Conservation (phyloP, 30 jellyfish, hydroid and myxozoan species). For the Hydra vulgaris region DNA sequence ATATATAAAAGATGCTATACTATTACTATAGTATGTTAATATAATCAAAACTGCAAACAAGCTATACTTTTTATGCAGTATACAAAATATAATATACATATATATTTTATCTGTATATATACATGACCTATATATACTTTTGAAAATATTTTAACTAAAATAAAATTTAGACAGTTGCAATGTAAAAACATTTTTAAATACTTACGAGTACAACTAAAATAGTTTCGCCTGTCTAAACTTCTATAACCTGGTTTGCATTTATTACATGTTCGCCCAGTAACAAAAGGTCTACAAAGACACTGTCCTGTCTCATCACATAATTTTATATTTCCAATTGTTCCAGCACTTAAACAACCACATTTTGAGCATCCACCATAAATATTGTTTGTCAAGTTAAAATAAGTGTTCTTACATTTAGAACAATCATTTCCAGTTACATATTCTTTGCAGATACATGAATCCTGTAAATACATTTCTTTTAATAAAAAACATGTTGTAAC, state of each 20-base stretch:
- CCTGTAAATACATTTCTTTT: constrained; percentile 20
- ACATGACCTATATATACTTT: neutral
- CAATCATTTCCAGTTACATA: constrained; percentile 26
- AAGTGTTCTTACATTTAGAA: constrained; percentile 10
- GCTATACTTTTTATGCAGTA: too few relatives aligned
- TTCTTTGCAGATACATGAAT: constrained; percentile 25
- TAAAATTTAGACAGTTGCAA: neutral
- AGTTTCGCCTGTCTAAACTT: constrained; percentile 15
- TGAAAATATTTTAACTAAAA: neutral
- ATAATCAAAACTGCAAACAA: too few relatives aligned
- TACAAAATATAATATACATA: too few relatives aligned
- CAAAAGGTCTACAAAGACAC: constrained; percentile 61
- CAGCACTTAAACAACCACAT: constrained; percentile 72
- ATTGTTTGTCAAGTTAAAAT: constrained; percentile 48
- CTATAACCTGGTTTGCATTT: constrained; percentile 47
- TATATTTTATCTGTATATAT: too few relatives aligned
- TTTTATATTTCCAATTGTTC: constrained; percentile 46
- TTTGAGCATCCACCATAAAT: constrained; percentile 46
- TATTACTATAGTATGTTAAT: too few relatives aligned
- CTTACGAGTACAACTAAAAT: constrained; percentile 77
- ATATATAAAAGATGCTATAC: too few relatives aligned
- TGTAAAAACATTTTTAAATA: neutral
- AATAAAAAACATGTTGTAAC: too few relatives aligned
- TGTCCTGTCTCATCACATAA: constrained; percentile 67
- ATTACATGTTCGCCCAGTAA: constrained; percentile 57